Percentiles rank a stretch among this genome's conserved stretches.
These are phyloP conservation scores for Cartodere bifasciata DNA, from an alignment of 2,888 invertebrate species.

Conservation along the genomic window DNA sequence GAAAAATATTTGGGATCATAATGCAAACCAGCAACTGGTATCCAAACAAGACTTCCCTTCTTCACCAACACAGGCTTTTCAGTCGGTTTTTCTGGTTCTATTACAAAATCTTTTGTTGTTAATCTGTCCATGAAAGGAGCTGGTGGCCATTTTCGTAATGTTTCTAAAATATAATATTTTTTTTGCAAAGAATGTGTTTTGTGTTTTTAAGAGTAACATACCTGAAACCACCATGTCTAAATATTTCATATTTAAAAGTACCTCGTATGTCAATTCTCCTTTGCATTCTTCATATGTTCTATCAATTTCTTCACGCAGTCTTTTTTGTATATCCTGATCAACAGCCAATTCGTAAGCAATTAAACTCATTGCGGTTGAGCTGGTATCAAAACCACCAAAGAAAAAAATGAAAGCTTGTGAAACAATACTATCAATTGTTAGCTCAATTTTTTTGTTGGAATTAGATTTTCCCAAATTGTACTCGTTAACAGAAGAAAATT, in stretches of 20 bases:
- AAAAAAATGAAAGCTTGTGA: conserved; percentile 41
- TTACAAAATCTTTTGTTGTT: conserved; percentile 38
- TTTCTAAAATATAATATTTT: conserved; percentile 23
- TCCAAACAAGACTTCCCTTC: conserved; percentile 35
- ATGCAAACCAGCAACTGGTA: conserved; percentile 40
- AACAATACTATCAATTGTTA: conserved; percentile 38
- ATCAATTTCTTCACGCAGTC: conserved; percentile 35
- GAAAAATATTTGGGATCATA: conserved; percentile 43
- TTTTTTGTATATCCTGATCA: conserved; percentile 44
- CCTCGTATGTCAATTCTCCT: conserved; percentile 35
- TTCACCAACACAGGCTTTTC: conserved; percentile 25
- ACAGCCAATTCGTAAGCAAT: conserved; percentile 42
- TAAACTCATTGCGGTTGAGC: conserved; percentile 35
- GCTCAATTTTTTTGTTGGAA: conserved; percentile 1
- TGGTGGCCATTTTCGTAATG: conserved; percentile 38
- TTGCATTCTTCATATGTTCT: conserved; percentile 12
- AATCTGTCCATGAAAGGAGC: conserved; percentile 34
- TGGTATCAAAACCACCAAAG: conserved; percentile 37
- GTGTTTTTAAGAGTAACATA: conserved; percentile 1
- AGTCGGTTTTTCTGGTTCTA: conserved; percentile 29
- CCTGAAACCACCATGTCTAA: conserved; percentile 46
- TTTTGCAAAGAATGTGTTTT: neutral
- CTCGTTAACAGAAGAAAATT: conserved; percentile 25
- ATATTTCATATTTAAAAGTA: conserved; percentile 41
- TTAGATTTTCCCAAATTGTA: neutral